phyloP scores from a whole-genome alignment of 1,140 invertebrate genomes.

The Meloidogyne exigua region DNA sequence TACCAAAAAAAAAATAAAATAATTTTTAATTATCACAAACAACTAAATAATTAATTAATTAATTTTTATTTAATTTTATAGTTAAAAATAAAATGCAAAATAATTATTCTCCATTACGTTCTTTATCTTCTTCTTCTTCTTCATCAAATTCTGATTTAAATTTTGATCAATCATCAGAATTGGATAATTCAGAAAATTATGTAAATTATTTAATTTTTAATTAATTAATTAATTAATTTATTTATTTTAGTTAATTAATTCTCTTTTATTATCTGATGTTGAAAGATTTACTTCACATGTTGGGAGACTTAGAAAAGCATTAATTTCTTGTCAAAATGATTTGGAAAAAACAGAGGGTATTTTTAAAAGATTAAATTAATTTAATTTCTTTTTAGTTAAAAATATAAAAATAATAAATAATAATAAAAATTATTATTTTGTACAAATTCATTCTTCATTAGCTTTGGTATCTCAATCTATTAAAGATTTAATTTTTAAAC shows the following conservation, averaged over 20 bases:
- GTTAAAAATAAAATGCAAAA: not conserved
- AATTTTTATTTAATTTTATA: not conserved
- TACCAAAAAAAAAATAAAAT: too few relatives aligned
- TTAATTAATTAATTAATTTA: not conserved
- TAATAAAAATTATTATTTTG: conserved; percentile 45
- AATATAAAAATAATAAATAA: not conserved
- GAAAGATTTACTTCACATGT: not conserved
- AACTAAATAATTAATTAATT: not conserved
- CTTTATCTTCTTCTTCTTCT: not conserved
- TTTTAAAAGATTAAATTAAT: not conserved
- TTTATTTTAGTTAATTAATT: not conserved
- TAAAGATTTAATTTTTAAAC: conserved; percentile 51
- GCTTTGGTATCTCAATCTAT: conserved; percentile 58
- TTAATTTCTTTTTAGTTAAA: too few relatives aligned
- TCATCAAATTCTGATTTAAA: not conserved
- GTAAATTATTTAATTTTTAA: not conserved
- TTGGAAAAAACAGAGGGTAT: not conserved
- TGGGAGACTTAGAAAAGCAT: not conserved
- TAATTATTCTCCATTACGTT: not conserved
- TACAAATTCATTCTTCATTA: conserved; percentile 57
- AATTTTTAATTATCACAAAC: too few relatives aligned
- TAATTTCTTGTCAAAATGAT: conserved; percentile 2
- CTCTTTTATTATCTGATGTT: not conserved
- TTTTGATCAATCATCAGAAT: not conserved
- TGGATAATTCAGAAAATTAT: not conserved